phyloP scores from a whole-genome alignment of 2,888 invertebrate genomes.

The Drosophila picticornis region DNA sequence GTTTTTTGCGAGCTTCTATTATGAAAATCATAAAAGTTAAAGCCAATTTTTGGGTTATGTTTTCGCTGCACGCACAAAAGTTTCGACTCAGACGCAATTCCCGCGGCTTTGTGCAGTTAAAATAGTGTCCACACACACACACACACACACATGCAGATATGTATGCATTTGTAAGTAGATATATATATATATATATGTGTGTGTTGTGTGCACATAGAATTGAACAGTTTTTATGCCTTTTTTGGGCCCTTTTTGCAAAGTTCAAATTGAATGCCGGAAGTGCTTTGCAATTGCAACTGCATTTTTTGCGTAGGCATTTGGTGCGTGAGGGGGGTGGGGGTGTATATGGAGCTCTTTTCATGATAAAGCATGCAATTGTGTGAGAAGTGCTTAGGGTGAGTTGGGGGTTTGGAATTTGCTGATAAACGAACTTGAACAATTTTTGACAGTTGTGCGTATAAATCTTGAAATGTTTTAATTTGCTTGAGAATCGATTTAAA shows the following conservation, averaged over 20 bases:
- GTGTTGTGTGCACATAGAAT: constrained; percentile 5
- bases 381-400: not conserved
- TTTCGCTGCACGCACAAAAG: constrained; percentile 61
- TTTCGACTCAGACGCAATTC: constrained; percentile 54
- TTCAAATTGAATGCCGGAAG: constrained; percentile 73
- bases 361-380: constrained; percentile 1
- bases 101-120: constrained; percentile 55
- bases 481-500: constrained; percentile 84
- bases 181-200: not conserved
- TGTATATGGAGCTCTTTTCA: not conserved
- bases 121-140: constrained; percentile 23
- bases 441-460: constrained; percentile 84
- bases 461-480: constrained; percentile 85
- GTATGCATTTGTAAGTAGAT: not conserved
- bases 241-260: constrained; percentile 54
- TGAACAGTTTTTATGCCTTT: constrained; percentile 20
- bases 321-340: not conserved
- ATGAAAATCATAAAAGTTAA: constrained; percentile 68
- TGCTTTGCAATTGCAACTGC: constrained; percentile 67
- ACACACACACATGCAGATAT: constrained; percentile 1
- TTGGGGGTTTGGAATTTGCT: constrained; percentile 20
- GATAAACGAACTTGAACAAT: constrained; percentile 76
- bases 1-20: constrained; percentile 47
- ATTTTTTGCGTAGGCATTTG: constrained; percentile 3
- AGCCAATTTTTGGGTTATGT: constrained; percentile 57